phyloP scores from a whole-genome alignment of 2,888 invertebrate genomes.

The Caenorhabditis imperialis region DNA sequence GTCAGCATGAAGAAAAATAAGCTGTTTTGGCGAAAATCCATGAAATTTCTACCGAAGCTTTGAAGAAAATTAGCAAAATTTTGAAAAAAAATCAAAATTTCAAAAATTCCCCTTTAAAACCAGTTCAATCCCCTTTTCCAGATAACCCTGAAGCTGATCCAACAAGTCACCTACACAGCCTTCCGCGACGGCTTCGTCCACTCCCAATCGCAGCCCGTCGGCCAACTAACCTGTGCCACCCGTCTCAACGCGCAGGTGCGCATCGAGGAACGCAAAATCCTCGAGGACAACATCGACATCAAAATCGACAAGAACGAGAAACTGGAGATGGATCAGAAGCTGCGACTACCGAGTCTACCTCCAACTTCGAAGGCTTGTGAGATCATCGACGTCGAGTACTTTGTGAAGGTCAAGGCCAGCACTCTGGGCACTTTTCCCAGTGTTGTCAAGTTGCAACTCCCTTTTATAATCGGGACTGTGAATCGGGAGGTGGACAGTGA shows the following conservation, averaged over 20 bases:
- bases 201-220: conserved; percentile 29
- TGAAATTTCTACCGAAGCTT: no score
- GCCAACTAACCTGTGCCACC: conserved; percentile 37
- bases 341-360: conserved; percentile 17
- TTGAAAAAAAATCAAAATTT: background rate
- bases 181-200: conserved; percentile 51
- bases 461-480: conserved; percentile 35
- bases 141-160: conserved; percentile 30
- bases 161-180: conserved; percentile 46
- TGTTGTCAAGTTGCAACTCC: conserved; percentile 34
- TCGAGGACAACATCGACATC: conserved; percentile 31
- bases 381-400: conserved; percentile 44
- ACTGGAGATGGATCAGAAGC: conserved; percentile 11
- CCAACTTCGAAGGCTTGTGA: conserved; percentile 49
- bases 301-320: conserved; percentile 29
- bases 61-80: background rate
- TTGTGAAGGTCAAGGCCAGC: conserved; percentile 41
- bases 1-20: background rate
- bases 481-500: background rate
- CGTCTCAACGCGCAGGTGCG: conserved; percentile 43
- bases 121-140: conserved; percentile 4
- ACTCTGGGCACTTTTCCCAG: conserved; percentile 32
- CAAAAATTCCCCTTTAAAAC: no score
- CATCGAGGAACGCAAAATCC: conserved; percentile 42
- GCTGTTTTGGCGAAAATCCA: no score